A percentile compares a stretch with the other conserved stretches of the same genome.
Conservation (phyloP, 2,113 vertebrate species). For the Oenanthe melanoleuca region DNA sequence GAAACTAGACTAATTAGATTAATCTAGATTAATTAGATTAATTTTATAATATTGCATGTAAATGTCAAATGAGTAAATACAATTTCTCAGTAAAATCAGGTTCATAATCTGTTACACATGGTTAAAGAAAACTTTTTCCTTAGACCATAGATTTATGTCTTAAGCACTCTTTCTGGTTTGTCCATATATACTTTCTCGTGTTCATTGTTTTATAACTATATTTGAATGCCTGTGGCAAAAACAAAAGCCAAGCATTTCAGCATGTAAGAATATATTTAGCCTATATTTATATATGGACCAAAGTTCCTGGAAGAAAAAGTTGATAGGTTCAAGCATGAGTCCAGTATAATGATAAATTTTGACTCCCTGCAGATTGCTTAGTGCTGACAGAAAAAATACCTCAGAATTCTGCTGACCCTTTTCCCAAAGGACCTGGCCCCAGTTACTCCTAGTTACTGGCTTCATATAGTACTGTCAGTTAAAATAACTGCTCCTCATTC, state of each 20-base stretch:
- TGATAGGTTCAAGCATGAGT: background rate
- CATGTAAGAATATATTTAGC: background rate
- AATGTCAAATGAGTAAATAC: background rate
- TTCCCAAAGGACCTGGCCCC: background rate
- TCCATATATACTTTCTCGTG: background rate
- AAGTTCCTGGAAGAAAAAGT: constrained; percentile 27
- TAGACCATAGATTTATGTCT: background rate
- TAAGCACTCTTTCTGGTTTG: background rate
- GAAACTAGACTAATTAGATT: background rate
- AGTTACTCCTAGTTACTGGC: constrained; percentile 46
- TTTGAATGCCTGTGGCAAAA: constrained; percentile 32
- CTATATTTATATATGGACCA: background rate
- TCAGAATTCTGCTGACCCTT: constrained; percentile 40
- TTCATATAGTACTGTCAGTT: constrained; percentile 31
- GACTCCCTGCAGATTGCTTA: background rate
- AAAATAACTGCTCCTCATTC: constrained; percentile 34
- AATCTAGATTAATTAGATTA: background rate
- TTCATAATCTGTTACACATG: background rate
- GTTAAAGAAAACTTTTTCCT: background rate
- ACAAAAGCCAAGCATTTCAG: constrained; percentile 16
- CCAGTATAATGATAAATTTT: constrained; percentile 42
- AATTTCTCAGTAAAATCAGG: background rate
- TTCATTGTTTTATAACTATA: background rate
- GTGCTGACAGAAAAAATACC: constrained; percentile 33
- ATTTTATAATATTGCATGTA: background rate